Conservation (phyloP, 2,113 vertebrate species). For the Hippotragus niger region DNA sequence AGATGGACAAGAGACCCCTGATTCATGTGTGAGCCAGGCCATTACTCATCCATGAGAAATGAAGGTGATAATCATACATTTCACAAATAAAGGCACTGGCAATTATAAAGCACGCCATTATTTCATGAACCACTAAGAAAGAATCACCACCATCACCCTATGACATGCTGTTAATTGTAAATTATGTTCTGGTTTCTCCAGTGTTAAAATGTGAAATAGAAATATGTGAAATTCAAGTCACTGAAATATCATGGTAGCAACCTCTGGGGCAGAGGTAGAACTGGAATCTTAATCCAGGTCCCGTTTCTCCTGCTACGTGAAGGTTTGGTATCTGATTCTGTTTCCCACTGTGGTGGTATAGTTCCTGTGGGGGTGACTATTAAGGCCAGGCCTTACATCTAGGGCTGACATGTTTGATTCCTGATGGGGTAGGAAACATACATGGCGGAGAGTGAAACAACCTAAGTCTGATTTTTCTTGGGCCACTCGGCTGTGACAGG, state of each 20-base stretch:
- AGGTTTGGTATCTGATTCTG: background rate
- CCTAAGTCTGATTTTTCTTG: background rate
- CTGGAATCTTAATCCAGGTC: background rate
- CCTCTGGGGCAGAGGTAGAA: background rate
- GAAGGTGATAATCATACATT: background rate
- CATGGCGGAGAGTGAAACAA: fast-evolving
- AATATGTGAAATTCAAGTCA: background rate
- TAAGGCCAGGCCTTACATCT: background rate
- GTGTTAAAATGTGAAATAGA: background rate
- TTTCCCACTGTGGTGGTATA: too few species aligned
- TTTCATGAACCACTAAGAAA: background rate
- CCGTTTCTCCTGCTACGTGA: background rate
- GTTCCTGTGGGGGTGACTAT: background rate
- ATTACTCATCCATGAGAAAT: background rate
- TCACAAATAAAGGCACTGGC: background rate
- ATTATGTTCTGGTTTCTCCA: background rate
- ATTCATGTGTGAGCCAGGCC: background rate
- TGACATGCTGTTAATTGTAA: background rate
- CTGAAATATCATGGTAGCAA: background rate
- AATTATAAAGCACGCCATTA: background rate
- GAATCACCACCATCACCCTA: background rate
- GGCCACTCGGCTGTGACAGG: background rate
- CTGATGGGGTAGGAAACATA: background rate
- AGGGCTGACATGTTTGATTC: background rate
- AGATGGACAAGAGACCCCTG: too few species aligned